These are phyloP conservation scores for Agonopterix heracliana DNA, from an alignment of 2,888 invertebrate genomes.

Conservation along the genomic window DNA sequence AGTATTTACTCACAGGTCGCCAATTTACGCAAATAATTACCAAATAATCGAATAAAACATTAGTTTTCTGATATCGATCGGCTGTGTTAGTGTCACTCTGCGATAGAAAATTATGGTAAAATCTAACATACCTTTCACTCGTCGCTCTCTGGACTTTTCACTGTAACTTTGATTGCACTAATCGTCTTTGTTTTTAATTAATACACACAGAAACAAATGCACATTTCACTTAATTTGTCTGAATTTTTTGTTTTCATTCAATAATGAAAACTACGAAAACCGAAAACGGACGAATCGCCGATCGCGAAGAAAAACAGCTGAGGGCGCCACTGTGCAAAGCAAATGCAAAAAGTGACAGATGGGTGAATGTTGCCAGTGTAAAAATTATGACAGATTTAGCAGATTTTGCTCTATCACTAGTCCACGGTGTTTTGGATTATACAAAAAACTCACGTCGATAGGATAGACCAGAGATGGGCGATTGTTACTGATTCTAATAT, in stretches of 20 bases:
- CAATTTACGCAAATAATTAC: conserved; percentile 19
- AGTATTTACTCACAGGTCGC: conserved; percentile 9
- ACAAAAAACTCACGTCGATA: too few species aligned
- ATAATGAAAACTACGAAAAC: conserved; percentile 23
- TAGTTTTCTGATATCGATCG: conserved; percentile 65
- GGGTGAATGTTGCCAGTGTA: not conserved
- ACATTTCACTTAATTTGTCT: conserved; percentile 17
- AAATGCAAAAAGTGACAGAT: not conserved
- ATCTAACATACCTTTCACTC: conserved; percentile 7
- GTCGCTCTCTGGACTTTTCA: not conserved
- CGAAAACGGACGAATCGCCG: conserved; percentile 27
- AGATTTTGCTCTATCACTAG: not conserved
- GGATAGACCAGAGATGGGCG: too few species aligned
- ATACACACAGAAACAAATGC: conserved; percentile 13
- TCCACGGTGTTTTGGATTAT: too few species aligned
- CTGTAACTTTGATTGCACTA: conserved; percentile 7
- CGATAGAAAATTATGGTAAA: conserved; percentile 16
- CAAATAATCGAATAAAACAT: conserved; percentile 30
- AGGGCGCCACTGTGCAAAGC: conserved; percentile 29
- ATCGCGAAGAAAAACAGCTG: conserved; percentile 21
- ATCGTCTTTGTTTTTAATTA: conserved; percentile 2
- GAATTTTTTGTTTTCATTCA: conserved; percentile 28
- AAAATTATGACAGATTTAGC: not conserved
- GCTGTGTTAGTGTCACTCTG: conserved; percentile 35
- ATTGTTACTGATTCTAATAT: too few species aligned